Evolutionary conservation across 2,888 invertebrate genomes (phyloP), one percentile per base, ranked within the genome.

Genomic region (Tenodera sinensis): DNA sequence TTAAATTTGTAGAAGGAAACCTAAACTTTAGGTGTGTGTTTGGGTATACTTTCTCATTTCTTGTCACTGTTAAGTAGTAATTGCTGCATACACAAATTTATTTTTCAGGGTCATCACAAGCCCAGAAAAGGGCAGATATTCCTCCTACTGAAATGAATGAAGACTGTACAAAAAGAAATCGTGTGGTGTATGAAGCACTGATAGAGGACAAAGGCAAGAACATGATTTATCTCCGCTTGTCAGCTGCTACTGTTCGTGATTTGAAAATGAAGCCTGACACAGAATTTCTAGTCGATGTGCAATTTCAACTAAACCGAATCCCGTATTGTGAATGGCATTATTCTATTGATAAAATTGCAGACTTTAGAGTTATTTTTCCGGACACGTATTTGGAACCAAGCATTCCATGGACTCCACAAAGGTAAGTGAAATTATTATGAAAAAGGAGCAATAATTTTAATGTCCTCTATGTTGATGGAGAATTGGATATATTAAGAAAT

Each of bases 261-360:
- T 94, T 97, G 91, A 93, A 94, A 7, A 93, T 97, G 90, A 94
- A 94, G 91, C 94, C 95, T 3, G 96, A 96, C 90, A 95, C 95
- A 0, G 95, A 95, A 90, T 94, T 96, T 88, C 93, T 95, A 87
- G 96, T 96, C 90, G 96, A 97, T 92, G 96, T 97, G 89, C 97
- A 97, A 92, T 97, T 97, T 92, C 96, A 97, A 92, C 92, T 97
- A 90, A 97, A 97, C 92, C 95, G 97, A 84, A 94, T 97, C 90
- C 96, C 97, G 0, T 96, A 97, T 91, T 97, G 97, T 93, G 97
- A 97, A 92, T 97, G 97, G 97, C 97, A 97, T 92, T 95, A 96
- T 92, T 97, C 97, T 0, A 95, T 97, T 30, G 97, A 97, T 92
- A 95, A 95, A 92, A 95, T 97, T 83, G 95, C 95, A 0, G 96